Evolutionary conservation across 2,888 invertebrate genomes (phyloP).

Genomic region (Crossocerus cetratus): DNA sequence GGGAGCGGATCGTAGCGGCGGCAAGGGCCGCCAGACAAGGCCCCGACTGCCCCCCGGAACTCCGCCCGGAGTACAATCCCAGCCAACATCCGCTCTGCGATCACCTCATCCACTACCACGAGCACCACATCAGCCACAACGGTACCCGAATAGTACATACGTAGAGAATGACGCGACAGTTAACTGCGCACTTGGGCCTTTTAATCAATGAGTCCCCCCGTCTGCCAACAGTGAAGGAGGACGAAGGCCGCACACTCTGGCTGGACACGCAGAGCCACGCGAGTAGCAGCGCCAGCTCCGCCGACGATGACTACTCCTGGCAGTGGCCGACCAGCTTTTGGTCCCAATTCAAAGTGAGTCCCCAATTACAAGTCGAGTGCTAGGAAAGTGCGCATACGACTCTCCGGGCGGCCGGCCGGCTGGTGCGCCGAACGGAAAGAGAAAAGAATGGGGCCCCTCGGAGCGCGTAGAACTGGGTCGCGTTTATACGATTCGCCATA

Average conservation of each 20-base stretch:
- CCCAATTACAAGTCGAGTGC: no score
- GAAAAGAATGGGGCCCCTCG: slow-evolving; percentile 48
- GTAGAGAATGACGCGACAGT: neutral
- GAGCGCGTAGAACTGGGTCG: slow-evolving; percentile 59
- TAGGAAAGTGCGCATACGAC: no score
- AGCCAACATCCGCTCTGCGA: slow-evolving; percentile 75
- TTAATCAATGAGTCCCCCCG: slow-evolving; percentile 1
- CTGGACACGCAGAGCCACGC: slow-evolving; percentile 85
- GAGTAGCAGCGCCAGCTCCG: slow-evolving; percentile 81
- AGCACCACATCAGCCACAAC: slow-evolving; percentile 74
- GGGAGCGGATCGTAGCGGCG: slow-evolving; percentile 83
- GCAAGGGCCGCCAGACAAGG: slow-evolving; percentile 81
- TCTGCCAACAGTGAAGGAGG: slow-evolving; percentile 78
- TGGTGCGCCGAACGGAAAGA: no score
- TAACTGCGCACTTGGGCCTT: neutral
- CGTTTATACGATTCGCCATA: slow-evolving; percentile 64
- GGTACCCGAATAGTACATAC: slow-evolving; percentile 62
- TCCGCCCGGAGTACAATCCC: slow-evolving; percentile 76
- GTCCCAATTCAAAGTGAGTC: slow-evolving; percentile 84
- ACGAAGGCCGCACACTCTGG: slow-evolving; percentile 84
- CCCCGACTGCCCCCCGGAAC: slow-evolving; percentile 80
- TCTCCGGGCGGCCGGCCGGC: no score
- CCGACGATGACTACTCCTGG: slow-evolving; percentile 83
- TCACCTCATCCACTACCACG: slow-evolving; percentile 75
- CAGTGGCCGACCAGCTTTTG: slow-evolving; percentile 88